Percentiles rank a stretch among this genome's conserved stretches.
phyloP scores from a whole-genome alignment of 2,113 vertebrate genomes.

The Rhineura floridana region DNA sequence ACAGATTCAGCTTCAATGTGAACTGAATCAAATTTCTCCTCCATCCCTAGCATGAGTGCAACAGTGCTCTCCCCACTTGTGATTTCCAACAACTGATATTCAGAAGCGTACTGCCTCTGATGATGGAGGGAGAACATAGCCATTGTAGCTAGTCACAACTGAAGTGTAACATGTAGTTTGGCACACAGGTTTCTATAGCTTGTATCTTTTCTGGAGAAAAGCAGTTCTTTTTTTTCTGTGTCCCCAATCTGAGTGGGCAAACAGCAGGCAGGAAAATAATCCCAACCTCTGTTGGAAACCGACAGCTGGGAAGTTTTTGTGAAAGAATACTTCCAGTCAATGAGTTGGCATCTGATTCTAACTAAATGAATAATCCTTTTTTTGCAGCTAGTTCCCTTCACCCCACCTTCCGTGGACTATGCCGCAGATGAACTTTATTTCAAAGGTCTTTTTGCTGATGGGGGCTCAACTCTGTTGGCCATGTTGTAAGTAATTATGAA shows the following conservation, averaged over 20 bases:
- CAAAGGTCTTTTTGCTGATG: constrained; percentile 78
- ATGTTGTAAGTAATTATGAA: constrained; percentile 77
- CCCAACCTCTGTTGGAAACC: background rate
- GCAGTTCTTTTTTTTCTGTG: too few species aligned
- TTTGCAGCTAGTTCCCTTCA: constrained; percentile 84
- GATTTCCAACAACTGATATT: too few species aligned
- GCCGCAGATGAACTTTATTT: constrained; percentile 62
- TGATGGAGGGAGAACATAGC: too few species aligned
- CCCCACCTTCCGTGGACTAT: constrained; percentile 64
- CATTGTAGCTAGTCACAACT: too few species aligned
- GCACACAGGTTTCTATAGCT: background rate
- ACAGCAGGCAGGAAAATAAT: background rate
- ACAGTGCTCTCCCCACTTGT: too few species aligned
- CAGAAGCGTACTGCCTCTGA: too few species aligned
- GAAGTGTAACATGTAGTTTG: too few species aligned
- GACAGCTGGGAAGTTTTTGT: background rate
- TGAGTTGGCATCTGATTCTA: background rate
- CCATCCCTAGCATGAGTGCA: too few species aligned
- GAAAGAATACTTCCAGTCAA: background rate
- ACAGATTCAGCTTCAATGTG: too few species aligned
- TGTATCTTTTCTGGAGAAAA: background rate
- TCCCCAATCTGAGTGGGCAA: background rate
- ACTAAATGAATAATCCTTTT: constrained; percentile 22
- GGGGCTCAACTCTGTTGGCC: constrained; percentile 63
- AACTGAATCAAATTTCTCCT: too few species aligned